Conservation (phyloP, 2,888 invertebrate species). For the Melanchra persicariae region DNA sequence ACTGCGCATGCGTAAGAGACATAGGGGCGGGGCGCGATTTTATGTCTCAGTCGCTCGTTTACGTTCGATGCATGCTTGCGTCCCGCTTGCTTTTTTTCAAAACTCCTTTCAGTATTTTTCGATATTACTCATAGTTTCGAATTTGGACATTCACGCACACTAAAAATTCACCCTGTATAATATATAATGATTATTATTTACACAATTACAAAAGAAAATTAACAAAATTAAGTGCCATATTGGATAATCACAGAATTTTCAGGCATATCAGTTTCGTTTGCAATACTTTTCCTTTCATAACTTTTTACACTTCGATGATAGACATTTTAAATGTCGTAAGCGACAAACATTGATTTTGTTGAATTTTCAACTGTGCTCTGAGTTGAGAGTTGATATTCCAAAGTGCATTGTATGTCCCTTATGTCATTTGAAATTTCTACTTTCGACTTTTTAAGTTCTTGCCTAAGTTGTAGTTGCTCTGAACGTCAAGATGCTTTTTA, state of each 20-base stretch:
- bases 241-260: conserved; percentile 66
- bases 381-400: not conserved
- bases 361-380: not conserved
- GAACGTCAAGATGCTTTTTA: not conserved
- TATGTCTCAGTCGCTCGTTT: no score
- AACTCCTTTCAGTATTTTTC: no score
- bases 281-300: conserved; percentile 57
- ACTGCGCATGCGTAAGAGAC: no score
- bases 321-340: not conserved
- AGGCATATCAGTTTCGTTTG: conserved; percentile 54
- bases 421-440: not conserved
- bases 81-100: no score
- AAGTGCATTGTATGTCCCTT: not conserved
- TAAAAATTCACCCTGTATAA: no score
- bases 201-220: conserved; percentile 27
- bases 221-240: conserved; percentile 35
- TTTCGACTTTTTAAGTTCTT: not conserved
- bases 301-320: not conserved
- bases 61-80: no score
- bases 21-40: no score
- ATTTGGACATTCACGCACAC: no score
- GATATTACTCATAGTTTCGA: no score
- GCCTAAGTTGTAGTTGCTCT: not conserved
- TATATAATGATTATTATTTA: conserved; percentile 52
- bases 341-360: not conserved